Percentiles rank a stretch among this genome's conserved stretches.
phyloP scores from a whole-genome alignment of 1,140 invertebrate species.

The Geopemphigus sp. region DNA sequence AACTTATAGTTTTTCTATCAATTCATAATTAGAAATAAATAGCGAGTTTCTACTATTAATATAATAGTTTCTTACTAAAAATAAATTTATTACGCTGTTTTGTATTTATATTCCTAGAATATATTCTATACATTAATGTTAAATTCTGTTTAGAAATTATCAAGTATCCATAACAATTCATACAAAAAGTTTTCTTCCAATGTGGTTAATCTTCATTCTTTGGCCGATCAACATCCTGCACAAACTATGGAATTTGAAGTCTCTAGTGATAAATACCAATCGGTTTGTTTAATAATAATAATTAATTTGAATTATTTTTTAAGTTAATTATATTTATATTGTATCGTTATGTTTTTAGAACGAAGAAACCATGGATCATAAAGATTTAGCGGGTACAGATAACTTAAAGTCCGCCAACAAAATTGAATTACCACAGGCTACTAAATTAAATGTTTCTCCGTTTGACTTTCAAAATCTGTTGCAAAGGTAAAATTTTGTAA shows the following conservation, averaged over 20 bases:
- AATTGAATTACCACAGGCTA: neutral
- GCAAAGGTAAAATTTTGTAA: constrained; percentile 1
- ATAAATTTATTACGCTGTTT: neutral
- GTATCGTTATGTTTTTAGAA: neutral
- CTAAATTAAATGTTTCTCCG: constrained; percentile 8
- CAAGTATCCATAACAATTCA: constrained; percentile 35
- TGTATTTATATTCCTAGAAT: neutral
- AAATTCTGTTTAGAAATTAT: constrained; percentile 25
- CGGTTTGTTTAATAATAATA: neutral
- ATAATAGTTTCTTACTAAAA: neutral
- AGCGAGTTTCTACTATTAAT: too few species aligned
- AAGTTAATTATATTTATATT: too few species aligned
- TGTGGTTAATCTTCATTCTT: constrained; percentile 16
- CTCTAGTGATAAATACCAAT: constrained; percentile 6
- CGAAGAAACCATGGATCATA: constrained; percentile 23
- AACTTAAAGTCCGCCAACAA: neutral
- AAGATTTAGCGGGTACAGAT: constrained; percentile 7
- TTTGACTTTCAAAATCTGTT: constrained; percentile 29
- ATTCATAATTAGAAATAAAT: too few species aligned
- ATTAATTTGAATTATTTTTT: neutral
- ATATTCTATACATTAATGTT: neutral
- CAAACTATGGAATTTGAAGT: constrained; percentile 3
- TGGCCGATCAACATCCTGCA: constrained; percentile 3
- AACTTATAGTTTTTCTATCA: too few species aligned
- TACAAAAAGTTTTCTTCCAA: constrained; percentile 39